phyloP scores from a whole-genome alignment of 2,888 invertebrate genomes.

The Scaptomyza parva region DNA sequence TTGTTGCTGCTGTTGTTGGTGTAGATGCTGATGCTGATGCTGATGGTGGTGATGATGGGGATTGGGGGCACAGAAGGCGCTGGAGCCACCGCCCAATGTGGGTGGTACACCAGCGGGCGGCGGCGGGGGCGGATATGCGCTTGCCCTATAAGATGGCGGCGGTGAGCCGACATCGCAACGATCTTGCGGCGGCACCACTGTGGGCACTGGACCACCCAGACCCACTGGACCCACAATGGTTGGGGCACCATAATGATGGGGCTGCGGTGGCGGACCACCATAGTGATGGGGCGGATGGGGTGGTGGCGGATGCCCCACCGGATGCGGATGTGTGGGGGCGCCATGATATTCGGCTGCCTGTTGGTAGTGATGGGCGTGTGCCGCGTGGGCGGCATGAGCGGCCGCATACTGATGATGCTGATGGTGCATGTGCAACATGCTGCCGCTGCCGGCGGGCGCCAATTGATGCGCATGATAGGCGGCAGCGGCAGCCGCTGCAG shows the following conservation, averaged over 20 bases:
- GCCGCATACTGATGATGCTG: constrained; percentile 81
- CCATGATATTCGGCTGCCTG: constrained; percentile 78
- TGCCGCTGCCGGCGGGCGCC: constrained; percentile 74
- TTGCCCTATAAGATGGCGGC: constrained; percentile 79
- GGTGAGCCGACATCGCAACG: constrained; percentile 81
- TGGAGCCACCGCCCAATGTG: constrained; percentile 82
- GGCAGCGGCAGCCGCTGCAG: constrained; percentile 81
- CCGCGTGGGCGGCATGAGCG: constrained; percentile 64
- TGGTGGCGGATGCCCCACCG: constrained; percentile 61
- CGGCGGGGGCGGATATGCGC: constrained; percentile 63
- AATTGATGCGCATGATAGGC: constrained; percentile 82
- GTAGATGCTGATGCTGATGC: constrained; percentile 68
- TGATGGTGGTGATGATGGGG: constrained; percentile 82
- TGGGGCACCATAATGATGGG: constrained; percentile 61
- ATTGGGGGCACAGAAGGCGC: constrained; percentile 85
- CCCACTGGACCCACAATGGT: constrained; percentile 12
- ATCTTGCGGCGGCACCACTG: constrained; percentile 58
- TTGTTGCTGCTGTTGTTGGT: constrained; percentile 46
- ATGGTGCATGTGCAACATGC: constrained; percentile 72
- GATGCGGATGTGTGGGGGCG: constrained; percentile 40
- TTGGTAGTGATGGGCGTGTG: constrained; percentile 77
- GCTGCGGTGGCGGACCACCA: constrained; percentile 68
- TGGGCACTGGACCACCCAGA: constrained; percentile 53
- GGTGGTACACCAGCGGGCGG: constrained; percentile 64
- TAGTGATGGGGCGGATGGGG: constrained; percentile 62